A percentile compares a stretch with the other conserved stretches of the same genome.
phyloP scores from a whole-genome alignment of 2,797 vertebrate genomes.

The Danio aesculapii region DNA sequence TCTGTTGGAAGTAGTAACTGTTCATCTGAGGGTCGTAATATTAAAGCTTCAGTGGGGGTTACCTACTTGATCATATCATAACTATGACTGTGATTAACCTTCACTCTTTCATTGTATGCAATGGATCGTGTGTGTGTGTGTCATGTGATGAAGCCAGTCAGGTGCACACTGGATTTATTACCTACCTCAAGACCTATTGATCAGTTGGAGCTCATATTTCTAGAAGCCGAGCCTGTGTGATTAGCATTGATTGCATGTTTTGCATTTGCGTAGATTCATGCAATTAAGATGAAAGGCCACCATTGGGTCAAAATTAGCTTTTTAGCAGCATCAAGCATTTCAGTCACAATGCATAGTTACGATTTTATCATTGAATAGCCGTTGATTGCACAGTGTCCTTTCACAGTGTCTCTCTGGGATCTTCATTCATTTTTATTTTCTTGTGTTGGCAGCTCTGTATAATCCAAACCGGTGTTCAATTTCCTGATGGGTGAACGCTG shows the following conservation, averaged over 20 bases:
- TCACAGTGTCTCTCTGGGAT: constrained; percentile 32
- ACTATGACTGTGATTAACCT: constrained; percentile 39
- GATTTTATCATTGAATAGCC: constrained; percentile 38
- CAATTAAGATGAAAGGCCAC: constrained; percentile 17
- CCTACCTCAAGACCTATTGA: constrained; percentile 20
- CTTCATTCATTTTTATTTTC: constrained; percentile 53
- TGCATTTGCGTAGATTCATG: constrained; percentile 3
- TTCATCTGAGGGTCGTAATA: constrained; percentile 36
- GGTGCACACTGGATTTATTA: constrained; percentile 7
- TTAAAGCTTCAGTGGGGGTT: constrained; percentile 2
- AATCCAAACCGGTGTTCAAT: constrained; percentile 37
- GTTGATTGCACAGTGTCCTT: constrained; percentile 42
- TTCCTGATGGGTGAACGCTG: constrained; percentile 46
- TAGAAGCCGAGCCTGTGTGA: background rate
- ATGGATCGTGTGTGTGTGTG: background rate
- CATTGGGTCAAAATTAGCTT: background rate
- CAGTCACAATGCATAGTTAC: constrained; percentile 9
- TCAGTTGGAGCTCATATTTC: constrained; percentile 4
- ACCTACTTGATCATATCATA: constrained; percentile 30
- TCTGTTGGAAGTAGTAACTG: constrained; percentile 41
- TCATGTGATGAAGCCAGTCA: background rate
- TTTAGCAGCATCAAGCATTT: constrained; percentile 12
- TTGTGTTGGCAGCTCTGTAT: constrained; percentile 30
- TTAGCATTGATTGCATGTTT: constrained; percentile 42
- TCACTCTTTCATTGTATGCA: constrained; percentile 10